A percentile compares a stretch with the other conserved stretches of the same genome.
These are phyloP conservation scores for Cyprinus carpio DNA, from an alignment of 2,113 vertebrate species.

Conservation along the genomic window DNA sequence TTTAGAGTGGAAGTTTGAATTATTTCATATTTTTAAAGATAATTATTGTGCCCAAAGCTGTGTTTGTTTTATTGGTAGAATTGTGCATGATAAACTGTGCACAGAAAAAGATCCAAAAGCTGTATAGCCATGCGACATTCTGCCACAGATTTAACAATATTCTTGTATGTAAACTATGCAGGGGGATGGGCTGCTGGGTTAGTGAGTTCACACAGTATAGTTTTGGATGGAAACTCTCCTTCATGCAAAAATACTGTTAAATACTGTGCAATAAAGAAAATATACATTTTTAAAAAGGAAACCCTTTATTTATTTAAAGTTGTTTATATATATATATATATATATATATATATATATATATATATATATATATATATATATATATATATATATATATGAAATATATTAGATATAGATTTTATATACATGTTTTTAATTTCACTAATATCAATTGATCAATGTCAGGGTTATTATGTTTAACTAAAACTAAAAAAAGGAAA, in stretches of 20 bases:
- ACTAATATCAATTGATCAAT: no score
- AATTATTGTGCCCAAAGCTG: not conserved
- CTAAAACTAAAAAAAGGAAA: no score
- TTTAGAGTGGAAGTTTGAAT: not conserved
- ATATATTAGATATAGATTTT: no score
- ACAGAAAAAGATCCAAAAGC: not conserved
- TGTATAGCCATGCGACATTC: not conserved
- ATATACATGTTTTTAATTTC: no score
- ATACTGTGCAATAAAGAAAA: no score
- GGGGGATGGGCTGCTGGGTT: constrained; percentile 15
- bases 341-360: no score
- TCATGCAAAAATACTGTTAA: not conserved
- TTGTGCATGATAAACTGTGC: not conserved
- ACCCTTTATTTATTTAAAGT: no score
- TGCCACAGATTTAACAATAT: not conserved
- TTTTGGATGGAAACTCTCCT: not conserved
- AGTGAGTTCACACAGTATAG: constrained; percentile 9
- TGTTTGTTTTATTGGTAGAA: constrained; percentile 1
- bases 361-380: no score
- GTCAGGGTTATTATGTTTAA: no score
- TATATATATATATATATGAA: no score
- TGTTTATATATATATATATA: no score
- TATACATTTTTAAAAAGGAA: no score
- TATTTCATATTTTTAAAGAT: not conserved
- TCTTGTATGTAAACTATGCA: not conserved